A percentile compares a stretch with the other conserved stretches of the same genome.
These are phyloP conservation scores for Mimumesa dahlbomi DNA, from an alignment of 2,888 invertebrate species.

Conservation along the genomic window DNA sequence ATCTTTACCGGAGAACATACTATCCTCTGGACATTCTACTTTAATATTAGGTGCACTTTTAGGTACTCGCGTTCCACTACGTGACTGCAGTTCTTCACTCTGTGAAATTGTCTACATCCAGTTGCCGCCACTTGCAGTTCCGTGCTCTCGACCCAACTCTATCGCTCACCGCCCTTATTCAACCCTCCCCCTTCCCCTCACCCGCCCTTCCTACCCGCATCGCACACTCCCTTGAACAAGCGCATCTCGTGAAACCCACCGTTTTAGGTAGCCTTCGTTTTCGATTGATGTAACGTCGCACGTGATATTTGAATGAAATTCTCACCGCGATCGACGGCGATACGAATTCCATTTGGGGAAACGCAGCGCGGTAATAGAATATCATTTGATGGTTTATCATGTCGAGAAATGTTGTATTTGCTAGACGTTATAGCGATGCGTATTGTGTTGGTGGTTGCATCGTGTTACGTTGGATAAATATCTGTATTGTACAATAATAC, in stretches of 20 bases:
- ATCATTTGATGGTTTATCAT: no score
- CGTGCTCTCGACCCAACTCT: constrained; percentile 2
- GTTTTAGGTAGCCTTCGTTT: no score
- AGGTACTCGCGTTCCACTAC: constrained; percentile 5
- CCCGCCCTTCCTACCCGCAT: neutral
- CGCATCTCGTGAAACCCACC: neutral
- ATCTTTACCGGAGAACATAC: neutral
- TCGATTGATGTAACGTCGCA: no score
- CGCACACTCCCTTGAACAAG: constrained; percentile 2
- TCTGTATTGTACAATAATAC: no score
- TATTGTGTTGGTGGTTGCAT: no score
- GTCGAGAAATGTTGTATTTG: no score
- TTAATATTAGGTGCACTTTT: constrained; percentile 5
- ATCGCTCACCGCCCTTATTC: constrained; percentile 2
- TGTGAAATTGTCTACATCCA: constrained; percentile 16
- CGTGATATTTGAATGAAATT: no score
- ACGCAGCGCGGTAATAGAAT: no score
- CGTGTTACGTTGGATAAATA: no score
- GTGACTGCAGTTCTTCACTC: constrained; percentile 14
- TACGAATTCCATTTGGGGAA: no score
- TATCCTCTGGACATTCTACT: neutral
- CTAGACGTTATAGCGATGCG: no score
- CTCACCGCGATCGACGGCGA: no score
- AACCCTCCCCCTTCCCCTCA: neutral
- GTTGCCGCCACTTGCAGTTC: constrained; percentile 13